Conservation (phyloP, 2,888 invertebrate species). For the Prosopocoilus inquinatus region DNA sequence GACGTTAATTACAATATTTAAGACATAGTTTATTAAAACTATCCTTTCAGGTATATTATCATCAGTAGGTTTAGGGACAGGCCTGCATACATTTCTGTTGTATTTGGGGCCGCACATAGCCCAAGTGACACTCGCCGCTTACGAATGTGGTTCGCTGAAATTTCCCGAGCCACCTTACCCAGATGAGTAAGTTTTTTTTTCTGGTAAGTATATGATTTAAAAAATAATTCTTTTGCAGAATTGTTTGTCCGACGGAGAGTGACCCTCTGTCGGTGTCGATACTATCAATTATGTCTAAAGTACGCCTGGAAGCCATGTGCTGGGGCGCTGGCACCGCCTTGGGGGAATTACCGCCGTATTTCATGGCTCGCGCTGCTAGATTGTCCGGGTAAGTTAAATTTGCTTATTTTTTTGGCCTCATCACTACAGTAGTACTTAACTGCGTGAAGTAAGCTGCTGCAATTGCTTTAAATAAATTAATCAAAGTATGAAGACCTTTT, state of each 20-base stretch:
- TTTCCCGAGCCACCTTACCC: conserved; percentile 99
- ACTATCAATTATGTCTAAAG: conserved; percentile 93
- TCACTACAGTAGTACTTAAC: too few relatives aligned
- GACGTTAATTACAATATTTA: not conserved
- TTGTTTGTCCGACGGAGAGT: conserved; percentile 83
- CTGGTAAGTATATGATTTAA: not conserved
- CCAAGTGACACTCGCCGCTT: conserved; percentile 95
- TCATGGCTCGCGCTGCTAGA: conserved; percentile 96
- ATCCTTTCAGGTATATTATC: conserved; percentile 77
- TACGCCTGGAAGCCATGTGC: conserved; percentile 93
- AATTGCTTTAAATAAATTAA: conserved; percentile 41
- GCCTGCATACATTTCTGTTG: conserved; percentile 96
- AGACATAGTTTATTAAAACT: conserved; percentile 6
- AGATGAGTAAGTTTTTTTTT: conserved; percentile 71
- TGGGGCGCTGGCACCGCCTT: conserved; percentile 98
- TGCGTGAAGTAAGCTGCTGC: too few relatives aligned
- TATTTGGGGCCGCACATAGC: conserved; percentile 99
- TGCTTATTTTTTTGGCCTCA: conserved; percentile 36
- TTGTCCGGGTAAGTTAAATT: conserved; percentile 54
- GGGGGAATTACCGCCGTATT: conserved; percentile 99
- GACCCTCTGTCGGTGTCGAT: conserved; percentile 72
- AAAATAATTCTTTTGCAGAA: conserved; percentile 58
- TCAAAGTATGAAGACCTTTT: not conserved
- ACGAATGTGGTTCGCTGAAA: conserved; percentile 91
- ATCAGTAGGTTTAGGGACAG: conserved; percentile 96